These are phyloP conservation scores for Eristalinus aeneus DNA, from an alignment of 2,888 invertebrate genomes.

Conservation along the genomic window DNA sequence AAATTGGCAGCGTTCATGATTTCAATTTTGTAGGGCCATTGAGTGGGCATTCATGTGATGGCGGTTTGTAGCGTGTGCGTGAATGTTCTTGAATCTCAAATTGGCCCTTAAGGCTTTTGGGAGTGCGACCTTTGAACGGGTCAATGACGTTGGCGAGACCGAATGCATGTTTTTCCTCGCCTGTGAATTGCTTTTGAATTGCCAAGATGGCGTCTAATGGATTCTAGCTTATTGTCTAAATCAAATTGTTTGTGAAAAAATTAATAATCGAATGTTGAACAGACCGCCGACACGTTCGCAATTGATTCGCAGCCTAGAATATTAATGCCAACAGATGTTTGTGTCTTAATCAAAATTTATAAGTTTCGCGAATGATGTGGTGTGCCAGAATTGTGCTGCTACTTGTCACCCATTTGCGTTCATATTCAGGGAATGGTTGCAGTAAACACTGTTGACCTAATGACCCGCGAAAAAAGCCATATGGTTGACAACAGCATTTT, in stretches of 20 bases:
- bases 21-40: neutral
- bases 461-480: neutral
- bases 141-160: neutral
- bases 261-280: neutral
- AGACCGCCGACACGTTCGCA: neutral
- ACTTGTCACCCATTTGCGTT: neutral
- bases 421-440: neutral
- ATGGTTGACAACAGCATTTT: neutral
- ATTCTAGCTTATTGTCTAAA: slow-evolving; percentile 30
- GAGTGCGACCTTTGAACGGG: slow-evolving; percentile 4
- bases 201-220: neutral
- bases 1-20: slow-evolving; percentile 10
- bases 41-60: neutral
- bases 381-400: neutral
- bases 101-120: slow-evolving; percentile 18
- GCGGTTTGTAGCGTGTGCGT: too few species aligned
- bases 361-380: neutral
- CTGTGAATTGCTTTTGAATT: slow-evolving; percentile 3
- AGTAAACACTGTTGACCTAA: neutral
- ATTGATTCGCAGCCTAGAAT: neutral
- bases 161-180: neutral
- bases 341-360: neutral
- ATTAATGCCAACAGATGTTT: neutral
- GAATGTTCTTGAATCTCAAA: neutral
- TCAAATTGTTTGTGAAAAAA: slow-evolving; percentile 37